Base-by-base conservation (phyloP, 2,797 vertebrate genomes). In the Oreochromis grahami region DNA sequence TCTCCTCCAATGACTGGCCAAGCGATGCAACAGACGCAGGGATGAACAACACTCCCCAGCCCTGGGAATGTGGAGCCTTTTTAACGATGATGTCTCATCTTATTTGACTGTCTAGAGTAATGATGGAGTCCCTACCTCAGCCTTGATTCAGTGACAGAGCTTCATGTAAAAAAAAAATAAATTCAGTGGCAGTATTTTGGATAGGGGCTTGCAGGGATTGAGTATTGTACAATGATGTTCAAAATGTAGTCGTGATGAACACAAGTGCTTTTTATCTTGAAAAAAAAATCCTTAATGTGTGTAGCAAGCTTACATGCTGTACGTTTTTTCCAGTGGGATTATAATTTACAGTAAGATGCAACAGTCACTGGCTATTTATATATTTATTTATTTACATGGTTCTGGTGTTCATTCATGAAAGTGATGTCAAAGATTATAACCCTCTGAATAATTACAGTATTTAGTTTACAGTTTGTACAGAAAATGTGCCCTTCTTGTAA, bases 221-320 rank as follows among this genome's bases (percentile, higher is more conserved):
- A 92, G 93, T 95, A 94, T 94, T 96, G 94, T 96, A 94, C 85
- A 92, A 93, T 92, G 88, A 95, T 96, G 94, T 96, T 95, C 87
- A 95, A 94, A 95, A 95, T 96, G 95, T 95, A 95, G 92, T 94
- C 15, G 93, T 96, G 94, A 96, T 94, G 84, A 95, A 96, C 95
- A 96, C 96, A 96, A 96, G 95, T 96, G 96, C 96, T 97, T 96
- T 96, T 94, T 93, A 95, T 95, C 93, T 95, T 91, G 88, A 86
- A 90, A 92, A 77, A 83, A 91, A 88, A 92, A 91, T 93, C 93
- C 93, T 95, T 94, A 94, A 94, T 83, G 90, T 96, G 94, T 90
- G 93, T 95, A 94, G 94, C 92, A 87, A 87, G 93, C 45, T 91
- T 92, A 92, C 90, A 91, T 94, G 93, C 92, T 94, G 94, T 95